phyloP scores from a whole-genome alignment of 2,797 vertebrate species.

The Acomys russatus region DNA sequence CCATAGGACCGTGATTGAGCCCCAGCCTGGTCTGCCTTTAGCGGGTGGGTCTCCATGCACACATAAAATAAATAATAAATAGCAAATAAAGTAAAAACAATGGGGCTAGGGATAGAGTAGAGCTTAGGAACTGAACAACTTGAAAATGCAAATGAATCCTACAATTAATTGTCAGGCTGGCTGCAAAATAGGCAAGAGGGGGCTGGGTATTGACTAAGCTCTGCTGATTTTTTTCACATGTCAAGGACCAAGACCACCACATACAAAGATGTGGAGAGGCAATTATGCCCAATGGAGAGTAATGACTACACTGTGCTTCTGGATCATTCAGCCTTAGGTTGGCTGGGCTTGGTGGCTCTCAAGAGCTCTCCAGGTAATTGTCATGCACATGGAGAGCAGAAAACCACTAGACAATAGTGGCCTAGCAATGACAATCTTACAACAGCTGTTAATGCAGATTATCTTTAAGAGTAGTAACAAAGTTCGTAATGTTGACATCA shows the following conservation, averaged over 20 bases:
- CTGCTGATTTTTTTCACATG: conserved; percentile 56
- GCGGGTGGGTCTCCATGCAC: neutral
- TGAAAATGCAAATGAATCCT: conserved; percentile 25
- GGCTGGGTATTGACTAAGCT: conserved; percentile 35
- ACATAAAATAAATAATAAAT: neutral
- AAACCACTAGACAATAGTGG: conserved; percentile 56
- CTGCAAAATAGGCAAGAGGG: neutral
- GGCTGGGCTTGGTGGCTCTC: conserved; percentile 51
- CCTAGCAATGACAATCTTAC: conserved; percentile 39
- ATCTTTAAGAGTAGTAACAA: conserved; percentile 67
- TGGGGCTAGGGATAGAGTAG: neutral
- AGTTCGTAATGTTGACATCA: conserved; percentile 64
- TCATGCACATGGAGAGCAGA: conserved; percentile 42
- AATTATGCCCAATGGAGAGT: conserved; percentile 64
- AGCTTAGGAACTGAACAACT: conserved; percentile 43
- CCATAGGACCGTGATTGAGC: neutral
- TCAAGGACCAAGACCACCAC: conserved; percentile 51
- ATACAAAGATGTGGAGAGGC: conserved; percentile 63
- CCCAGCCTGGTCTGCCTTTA: neutral
- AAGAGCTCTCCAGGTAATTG: conserved; percentile 77
- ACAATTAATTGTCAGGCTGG: neutral
- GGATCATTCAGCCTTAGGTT: conserved; percentile 46
- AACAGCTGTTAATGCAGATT: conserved; percentile 67
- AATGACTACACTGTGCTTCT: neutral
- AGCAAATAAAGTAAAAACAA: conserved; percentile 4